Conservation (phyloP, 2,888 invertebrate genomes). For the Penaeus monodon region DNA sequence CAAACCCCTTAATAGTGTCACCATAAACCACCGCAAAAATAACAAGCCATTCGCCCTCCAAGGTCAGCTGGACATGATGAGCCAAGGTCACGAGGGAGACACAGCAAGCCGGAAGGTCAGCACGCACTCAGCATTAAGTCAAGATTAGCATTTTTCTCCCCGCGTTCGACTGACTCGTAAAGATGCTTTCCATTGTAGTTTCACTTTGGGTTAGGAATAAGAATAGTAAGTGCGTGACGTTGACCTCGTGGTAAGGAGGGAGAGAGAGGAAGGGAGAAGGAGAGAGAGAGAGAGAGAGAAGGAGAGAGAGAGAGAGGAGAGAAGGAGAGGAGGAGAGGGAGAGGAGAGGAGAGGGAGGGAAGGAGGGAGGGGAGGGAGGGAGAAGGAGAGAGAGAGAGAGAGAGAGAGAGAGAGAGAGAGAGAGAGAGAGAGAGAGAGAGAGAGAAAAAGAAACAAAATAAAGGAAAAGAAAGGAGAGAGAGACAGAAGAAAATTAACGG, state of each 20-base stretch:
- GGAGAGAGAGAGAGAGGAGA: not conserved
- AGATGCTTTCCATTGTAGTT: no score
- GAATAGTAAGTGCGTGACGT: not conserved
- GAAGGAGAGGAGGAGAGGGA: not conserved
- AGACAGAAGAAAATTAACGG: no score
- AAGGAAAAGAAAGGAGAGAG: not conserved
- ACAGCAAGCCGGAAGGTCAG: no score
- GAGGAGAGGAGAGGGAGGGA: no score
- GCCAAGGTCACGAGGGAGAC: no score
- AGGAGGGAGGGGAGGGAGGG: not conserved
- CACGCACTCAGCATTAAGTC: no score
- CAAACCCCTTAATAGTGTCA: no score
- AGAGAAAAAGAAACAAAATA: not conserved
- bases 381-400: not conserved
- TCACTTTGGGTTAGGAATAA: not conserved
- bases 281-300: not conserved
- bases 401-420: not conserved
- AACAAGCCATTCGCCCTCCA: no score
- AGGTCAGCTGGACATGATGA: no score
- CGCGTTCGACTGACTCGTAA: no score
- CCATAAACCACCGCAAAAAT: no score
- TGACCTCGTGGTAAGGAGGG: not conserved
- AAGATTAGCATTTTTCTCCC: no score
- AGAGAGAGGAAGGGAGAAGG: not conserved
- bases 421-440: not conserved